Evolutionary conservation across 2,888 invertebrate species (phyloP), one percentile per base, ranked within the genome.

Genomic region (Dorcus hopei): DNA sequence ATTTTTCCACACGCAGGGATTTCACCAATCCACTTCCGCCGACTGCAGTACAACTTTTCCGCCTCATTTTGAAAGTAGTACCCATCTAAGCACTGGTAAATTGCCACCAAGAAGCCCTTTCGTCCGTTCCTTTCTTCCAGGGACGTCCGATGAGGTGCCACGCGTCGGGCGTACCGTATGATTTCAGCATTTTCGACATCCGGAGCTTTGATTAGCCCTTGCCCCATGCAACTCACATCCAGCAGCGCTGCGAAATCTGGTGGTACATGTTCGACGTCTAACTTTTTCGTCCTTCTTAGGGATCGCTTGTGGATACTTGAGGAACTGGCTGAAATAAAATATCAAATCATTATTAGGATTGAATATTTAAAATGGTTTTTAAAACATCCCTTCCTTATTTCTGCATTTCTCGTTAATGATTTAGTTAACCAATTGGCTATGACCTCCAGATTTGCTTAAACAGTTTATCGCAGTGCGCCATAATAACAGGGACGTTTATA

Each of bases 11-110:
- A 86, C 54, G 76, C 76, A 16, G 86, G 85, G 61, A 78, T 70
- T 47, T 79, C 77, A 7, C 85, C 86, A 58, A 84, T 73, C 87
- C 87, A 87, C 64, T 75, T 75, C 49, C 78, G 77, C 55, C 77
- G 73, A 65, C 83, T 83, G 70, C 86, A 87, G 72, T 81, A 85
- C 65, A 86, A 78, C 48, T 80, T 80, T 63, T 80, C 79, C 33
- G 77, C 73, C 2, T 74, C 66, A 50, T 80, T 78, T 62, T 80
- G 78, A 50, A 86, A 77, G 47, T 76, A 77, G 69, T 78, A 84
- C 33, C 82, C 82, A 38, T 80, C 79, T 49, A 79, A 71, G 66
- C 86, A 87, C 55, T 78, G 75, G 66, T 84, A 87, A 64, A 82
- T 74, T 7, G 84, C 86, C 45, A 83, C 81, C 40, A 84, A 74